These are phyloP conservation scores for Pachyramphus minor DNA, from an alignment of 2,113 vertebrate species.

Conservation along the genomic window DNA sequence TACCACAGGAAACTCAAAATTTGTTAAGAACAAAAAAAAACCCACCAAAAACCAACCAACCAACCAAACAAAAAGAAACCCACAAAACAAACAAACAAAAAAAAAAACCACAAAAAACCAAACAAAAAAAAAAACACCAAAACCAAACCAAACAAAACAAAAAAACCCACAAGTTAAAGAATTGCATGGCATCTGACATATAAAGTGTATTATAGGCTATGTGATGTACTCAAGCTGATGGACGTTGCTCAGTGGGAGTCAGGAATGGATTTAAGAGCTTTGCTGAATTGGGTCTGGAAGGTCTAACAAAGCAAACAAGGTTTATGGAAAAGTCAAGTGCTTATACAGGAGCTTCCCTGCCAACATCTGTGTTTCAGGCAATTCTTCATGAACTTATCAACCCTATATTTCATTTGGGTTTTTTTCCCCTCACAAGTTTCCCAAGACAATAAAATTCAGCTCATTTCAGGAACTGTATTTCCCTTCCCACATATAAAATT, in stretches of 20 bases:
- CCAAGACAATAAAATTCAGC: background rate
- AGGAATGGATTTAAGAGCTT: background rate
- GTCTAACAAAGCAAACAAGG: background rate
- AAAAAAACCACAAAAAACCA: no score
- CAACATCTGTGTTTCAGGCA: background rate
- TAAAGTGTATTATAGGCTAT: fast-evolving
- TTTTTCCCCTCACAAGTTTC: background rate
- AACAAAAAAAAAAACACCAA: no score
- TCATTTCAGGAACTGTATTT: background rate
- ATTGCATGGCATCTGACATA: background rate
- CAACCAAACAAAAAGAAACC: no score
- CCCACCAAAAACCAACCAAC: no score
- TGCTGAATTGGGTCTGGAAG: background rate
- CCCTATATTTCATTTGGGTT: background rate
- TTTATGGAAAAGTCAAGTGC: background rate
- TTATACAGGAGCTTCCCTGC: background rate
- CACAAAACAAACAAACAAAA: no score
- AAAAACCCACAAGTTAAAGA: background rate
- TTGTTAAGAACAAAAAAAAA: background rate
- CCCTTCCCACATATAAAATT: background rate
- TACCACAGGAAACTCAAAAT: background rate
- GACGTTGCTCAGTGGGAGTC: background rate
- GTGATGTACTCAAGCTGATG: background rate
- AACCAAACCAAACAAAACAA: no score
- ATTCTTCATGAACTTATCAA: background rate